Evolutionary conservation across 2,113 vertebrate genomes (phyloP), one percentile per base, ranked within the genome.

Genomic region (Semicossyphus pulcher): DNA sequence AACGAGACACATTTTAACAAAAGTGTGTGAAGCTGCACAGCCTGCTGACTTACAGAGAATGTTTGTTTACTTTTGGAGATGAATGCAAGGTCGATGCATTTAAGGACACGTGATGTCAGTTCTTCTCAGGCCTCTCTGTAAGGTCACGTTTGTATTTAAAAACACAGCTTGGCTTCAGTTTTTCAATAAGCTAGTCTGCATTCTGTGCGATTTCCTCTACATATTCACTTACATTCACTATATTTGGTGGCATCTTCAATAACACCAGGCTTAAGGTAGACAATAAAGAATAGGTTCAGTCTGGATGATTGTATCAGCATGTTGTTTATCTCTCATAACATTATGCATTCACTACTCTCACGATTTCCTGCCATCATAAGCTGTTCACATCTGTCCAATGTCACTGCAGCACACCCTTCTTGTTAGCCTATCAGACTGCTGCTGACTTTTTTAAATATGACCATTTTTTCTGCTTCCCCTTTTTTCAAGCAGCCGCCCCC

Each of bases 31-130:
- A 18, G n/a, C 39, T 18, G 16, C 39, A 41, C 20, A 10, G 18
- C 26, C 57, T 61, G 48, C 48, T 72, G 67, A 61, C 4, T 20
- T 18, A n/a, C 41, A 58, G 8, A 56, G 48, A 34, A 9, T 2
- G 5, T 70, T 21, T 77, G 18, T 80, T 81, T 77, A 71, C 75
- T 64, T 54, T 54, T 14, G 15, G 51, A 76, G 70, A 72, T 78
- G 59, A 75, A 66, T 45, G 15, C 2, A 37, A 66, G 74, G 77
- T 54, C 54, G 65, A 26, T n/a, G 25, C 28, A n/a, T 65, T 67
- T 28, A 59, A 62, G 25, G 42, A 72, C 47, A 56, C n/a, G 2
- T n/a, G 41, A 3, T 25, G 15, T 15, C 6, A 4, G 3, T 62
- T 49, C 4, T 29, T 21, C 29, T 25, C 10, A 48, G 10, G 32